These are phyloP conservation scores for Lasioglossum vierecki DNA, from an alignment of 2,888 invertebrate species.

Conservation along the genomic window DNA sequence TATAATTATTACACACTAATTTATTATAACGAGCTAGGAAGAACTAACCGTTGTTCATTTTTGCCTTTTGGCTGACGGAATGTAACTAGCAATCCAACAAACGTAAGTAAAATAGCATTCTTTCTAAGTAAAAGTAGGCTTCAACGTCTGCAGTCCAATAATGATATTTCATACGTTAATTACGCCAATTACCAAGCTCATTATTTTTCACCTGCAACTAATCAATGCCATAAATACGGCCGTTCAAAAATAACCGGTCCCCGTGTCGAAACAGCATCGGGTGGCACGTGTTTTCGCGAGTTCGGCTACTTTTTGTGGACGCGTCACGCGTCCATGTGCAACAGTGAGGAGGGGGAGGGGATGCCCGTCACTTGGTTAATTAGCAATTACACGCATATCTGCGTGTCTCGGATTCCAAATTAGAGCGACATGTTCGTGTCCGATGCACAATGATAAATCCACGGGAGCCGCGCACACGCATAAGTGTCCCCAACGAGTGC, in stretches of 20 bases:
- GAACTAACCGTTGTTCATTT: too few species aligned
- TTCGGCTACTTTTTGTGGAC: conserved; percentile 29
- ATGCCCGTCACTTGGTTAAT: conserved; percentile 54
- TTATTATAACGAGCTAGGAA: too few species aligned
- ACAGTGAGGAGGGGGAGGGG: conserved; percentile 33
- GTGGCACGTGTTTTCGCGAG: conserved; percentile 1
- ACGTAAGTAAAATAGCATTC: too few species aligned
- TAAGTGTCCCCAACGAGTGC: conserved; percentile 16
- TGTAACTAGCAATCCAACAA: too few species aligned
- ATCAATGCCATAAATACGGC: neutral
- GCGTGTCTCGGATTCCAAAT: conserved; percentile 67
- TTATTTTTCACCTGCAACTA: neutral
- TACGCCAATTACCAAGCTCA: neutral
- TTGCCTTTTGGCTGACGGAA: too few species aligned
- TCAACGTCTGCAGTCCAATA: too few species aligned
- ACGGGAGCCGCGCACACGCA: conserved; percentile 9
- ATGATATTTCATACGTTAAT: neutral
- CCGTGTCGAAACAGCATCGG: neutral
- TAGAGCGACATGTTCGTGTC: conserved; percentile 52
- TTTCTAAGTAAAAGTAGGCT: too few species aligned
- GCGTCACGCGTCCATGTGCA: conserved; percentile 30
- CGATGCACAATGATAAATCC: conserved; percentile 55
- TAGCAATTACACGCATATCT: conserved; percentile 64
- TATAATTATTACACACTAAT: too few species aligned
- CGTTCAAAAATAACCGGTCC: neutral